These are phyloP conservation scores for Platycheirus rosarum DNA, from an alignment of 2,888 invertebrate genomes.

Conservation along the genomic window DNA sequence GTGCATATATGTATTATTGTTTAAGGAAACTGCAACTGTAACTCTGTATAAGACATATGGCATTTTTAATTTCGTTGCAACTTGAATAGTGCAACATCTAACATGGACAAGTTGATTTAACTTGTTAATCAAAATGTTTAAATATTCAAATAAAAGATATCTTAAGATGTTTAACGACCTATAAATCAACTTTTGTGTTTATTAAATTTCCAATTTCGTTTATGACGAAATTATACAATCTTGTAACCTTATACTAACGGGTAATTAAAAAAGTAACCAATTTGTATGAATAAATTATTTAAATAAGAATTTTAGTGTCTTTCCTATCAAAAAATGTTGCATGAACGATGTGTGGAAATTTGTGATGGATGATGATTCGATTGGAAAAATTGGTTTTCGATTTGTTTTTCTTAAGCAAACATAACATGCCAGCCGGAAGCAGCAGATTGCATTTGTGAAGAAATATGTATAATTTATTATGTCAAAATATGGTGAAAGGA, in stretches of 20 bases:
- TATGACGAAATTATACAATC: neutral
- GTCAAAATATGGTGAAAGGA: too few relatives aligned
- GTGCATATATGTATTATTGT: conserved; percentile 17
- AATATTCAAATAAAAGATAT: too few relatives aligned
- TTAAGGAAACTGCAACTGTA: neutral
- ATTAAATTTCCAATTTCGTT: neutral
- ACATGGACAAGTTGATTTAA: too few relatives aligned
- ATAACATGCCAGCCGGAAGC: too few relatives aligned
- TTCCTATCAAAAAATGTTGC: neutral
- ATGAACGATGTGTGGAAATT: neutral
- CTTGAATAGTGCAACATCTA: neutral
- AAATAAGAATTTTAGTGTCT: neutral
- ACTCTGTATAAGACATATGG: neutral
- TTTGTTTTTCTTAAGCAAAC: neutral
- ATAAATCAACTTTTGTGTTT: neutral
- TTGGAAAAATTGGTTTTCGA: neutral
- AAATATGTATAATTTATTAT: too few relatives aligned
- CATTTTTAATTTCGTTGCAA: neutral
- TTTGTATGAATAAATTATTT: neutral
- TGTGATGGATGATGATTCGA: neutral
- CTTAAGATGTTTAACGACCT: neutral
- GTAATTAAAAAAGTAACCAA: neutral
- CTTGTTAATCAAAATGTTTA: too few relatives aligned
- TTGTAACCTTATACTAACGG: neutral
- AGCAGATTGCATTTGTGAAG: neutral